phyloP scores from a whole-genome alignment of 2,113 vertebrate species.

The Lanius collurio region DNA sequence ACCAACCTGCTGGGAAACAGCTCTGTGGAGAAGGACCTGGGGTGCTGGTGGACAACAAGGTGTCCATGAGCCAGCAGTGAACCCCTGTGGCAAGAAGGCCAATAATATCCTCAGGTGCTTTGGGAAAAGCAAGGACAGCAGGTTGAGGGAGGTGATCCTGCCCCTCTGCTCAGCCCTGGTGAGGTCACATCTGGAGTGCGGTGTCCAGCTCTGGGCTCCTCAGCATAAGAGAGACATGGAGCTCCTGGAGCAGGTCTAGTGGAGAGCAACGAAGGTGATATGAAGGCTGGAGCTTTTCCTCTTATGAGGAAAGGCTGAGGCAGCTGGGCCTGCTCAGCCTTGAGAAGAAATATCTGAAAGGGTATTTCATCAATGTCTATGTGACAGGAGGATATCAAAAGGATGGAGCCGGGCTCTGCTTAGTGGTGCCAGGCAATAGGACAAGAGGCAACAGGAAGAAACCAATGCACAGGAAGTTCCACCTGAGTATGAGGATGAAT shows the following conservation, averaged over 20 bases:
- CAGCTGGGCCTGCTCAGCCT: background rate
- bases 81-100: background rate
- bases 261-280: background rate
- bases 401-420: background rate
- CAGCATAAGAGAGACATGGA: background rate
- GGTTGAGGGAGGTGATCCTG: fast-evolving
- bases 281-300: background rate
- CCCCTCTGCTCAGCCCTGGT: background rate
- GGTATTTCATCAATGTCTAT: too few relatives aligned
- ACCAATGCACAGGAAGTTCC: background rate
- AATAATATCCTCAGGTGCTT: background rate
- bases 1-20: background rate
- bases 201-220: background rate
- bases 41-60: background rate
- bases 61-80: background rate
- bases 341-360: background rate
- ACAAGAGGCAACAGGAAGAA: background rate
- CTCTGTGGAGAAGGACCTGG: background rate
- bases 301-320: background rate
- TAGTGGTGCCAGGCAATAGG: background rate
- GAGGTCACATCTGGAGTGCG: background rate
- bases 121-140: background rate
- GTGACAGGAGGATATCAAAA: background rate
- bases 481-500: background rate
- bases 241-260: background rate